Conservation (phyloP, 2,113 vertebrate genomes). For the Channa argus region DNA sequence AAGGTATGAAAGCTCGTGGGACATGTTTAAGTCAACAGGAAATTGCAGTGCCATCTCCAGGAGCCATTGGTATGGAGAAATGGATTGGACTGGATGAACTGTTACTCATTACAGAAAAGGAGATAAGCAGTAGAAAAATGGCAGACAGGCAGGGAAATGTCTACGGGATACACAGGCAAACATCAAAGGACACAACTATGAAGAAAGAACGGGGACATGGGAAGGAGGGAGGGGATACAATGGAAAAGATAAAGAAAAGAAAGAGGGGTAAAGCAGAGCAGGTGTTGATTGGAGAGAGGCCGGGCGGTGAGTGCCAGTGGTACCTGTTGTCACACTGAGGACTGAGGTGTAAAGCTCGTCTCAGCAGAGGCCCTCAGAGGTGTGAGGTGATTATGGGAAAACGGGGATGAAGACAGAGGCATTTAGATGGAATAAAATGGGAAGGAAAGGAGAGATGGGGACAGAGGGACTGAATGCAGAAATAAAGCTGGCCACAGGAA, state of each 20-base stretch:
- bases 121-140: conserved; percentile 9
- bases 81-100: conserved; percentile 18
- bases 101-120: conserved; percentile 16
- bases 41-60: conserved; percentile 36
- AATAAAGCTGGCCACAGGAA: conserved; percentile 67
- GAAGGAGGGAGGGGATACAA: conserved; percentile 5
- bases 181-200: conserved; percentile 28
- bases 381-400: conserved; percentile 80
- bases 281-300: conserved; percentile 84
- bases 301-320: conserved; percentile 74
- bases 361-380: conserved; percentile 75
- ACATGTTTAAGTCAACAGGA: conserved; percentile 32
- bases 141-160: conserved; percentile 5
- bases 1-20: conserved; percentile 4
- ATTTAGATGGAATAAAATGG: conserved; percentile 72
- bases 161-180: background rate
- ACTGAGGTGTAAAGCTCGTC: conserved; percentile 78
- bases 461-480: conserved; percentile 70
- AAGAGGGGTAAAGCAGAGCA: conserved; percentile 68
- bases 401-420: conserved; percentile 66
- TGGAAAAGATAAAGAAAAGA: conserved; percentile 50
- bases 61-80: conserved; percentile 32
- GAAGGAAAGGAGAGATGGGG: conserved; percentile 36
- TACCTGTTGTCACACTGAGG: conserved; percentile 79
- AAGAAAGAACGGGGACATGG: conserved; percentile 37